Evolutionary conservation across 2,888 invertebrate genomes (phyloP).

Genomic region (Eupeodes latifasciatus): DNA sequence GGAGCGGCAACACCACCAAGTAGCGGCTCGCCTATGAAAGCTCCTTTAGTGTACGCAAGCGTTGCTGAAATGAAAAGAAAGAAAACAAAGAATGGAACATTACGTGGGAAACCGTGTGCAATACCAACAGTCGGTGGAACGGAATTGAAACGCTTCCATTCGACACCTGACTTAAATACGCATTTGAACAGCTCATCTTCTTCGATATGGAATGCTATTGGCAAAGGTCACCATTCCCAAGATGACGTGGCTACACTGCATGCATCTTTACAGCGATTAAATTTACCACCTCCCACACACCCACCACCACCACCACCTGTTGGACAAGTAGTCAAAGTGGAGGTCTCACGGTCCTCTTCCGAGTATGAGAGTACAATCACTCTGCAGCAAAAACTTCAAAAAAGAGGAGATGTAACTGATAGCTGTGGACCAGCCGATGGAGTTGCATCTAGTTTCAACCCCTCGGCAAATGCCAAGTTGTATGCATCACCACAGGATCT

Average conservation of each 20-base stretch:
- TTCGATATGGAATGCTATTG: conserved; percentile 82
- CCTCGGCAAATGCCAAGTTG: conserved; percentile 92
- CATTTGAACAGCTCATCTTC: conserved; percentile 83
- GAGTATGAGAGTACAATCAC: conserved; percentile 85
- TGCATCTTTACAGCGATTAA: conserved; percentile 84
- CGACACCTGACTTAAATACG: conserved; percentile 92
- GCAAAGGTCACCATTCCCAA: conserved; percentile 88
- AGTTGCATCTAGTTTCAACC: conserved; percentile 95
- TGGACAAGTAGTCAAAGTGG: conserved; percentile 89
- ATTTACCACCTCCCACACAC: conserved; percentile 91
- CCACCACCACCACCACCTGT: conserved; percentile 92
- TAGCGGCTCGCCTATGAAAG: conserved; percentile 87
- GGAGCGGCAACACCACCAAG: conserved; percentile 87
- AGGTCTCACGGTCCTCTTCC: conserved; percentile 84
- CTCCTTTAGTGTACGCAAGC: conserved; percentile 92
- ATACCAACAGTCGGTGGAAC: conserved; percentile 82
- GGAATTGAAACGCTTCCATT: conserved; percentile 91
- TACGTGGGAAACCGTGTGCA: conserved; percentile 83
- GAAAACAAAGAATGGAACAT: conserved; percentile 82
- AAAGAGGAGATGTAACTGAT: conserved; percentile 80
- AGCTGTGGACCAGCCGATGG: conserved; percentile 80
- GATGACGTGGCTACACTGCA: conserved; percentile 87
- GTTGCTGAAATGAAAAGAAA: conserved; percentile 98
- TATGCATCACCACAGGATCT: conserved; percentile 95
- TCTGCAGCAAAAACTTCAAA: conserved; percentile 83